Evolutionary conservation across 1,140 invertebrate species (phyloP).

Genomic region (Caenorhabditis latens): DNA sequence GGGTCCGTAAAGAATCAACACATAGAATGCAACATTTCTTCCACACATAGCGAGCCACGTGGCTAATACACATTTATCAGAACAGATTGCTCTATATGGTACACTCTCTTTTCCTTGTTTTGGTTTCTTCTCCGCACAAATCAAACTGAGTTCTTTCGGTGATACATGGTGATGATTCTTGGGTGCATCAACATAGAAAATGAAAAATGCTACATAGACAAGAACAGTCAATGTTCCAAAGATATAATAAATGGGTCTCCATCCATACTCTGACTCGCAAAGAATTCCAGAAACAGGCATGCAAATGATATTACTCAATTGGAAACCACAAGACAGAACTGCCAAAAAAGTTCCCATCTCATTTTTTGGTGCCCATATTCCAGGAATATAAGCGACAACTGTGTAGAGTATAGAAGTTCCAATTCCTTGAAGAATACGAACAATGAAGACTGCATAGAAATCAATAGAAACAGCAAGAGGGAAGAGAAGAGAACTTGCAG

Average conservation of each 20-base stretch:
- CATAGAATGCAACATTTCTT: slow-evolving; percentile 32
- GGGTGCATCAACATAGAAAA: slow-evolving; percentile 68
- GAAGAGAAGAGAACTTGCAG: slow-evolving; percentile 59
- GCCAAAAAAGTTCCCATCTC: slow-evolving; percentile 62
- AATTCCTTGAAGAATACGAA: slow-evolving; percentile 57
- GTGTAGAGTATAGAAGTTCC: slow-evolving; percentile 59
- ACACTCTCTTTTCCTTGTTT: slow-evolving; percentile 45
- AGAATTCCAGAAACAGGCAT: slow-evolving; percentile 71
- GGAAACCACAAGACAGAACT: slow-evolving; percentile 58
- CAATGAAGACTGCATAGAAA: slow-evolving; percentile 56
- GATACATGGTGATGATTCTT: slow-evolving; percentile 60
- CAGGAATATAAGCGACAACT: slow-evolving; percentile 54
- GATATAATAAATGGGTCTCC: slow-evolving; percentile 67
- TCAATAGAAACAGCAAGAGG: slow-evolving; percentile 53
- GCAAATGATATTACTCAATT: slow-evolving; percentile 59
- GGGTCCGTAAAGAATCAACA: slow-evolving; percentile 7
- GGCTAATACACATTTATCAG: slow-evolving; percentile 28
- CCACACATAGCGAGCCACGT: slow-evolving; percentile 30
- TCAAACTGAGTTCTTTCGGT: slow-evolving; percentile 19
- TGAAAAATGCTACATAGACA: slow-evolving; percentile 64
- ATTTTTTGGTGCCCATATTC: slow-evolving; percentile 61
- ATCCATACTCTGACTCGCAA: slow-evolving; percentile 66
- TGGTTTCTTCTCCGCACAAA: slow-evolving; percentile 39
- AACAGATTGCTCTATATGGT: slow-evolving; percentile 32
- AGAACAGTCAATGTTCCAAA: neutral